Conservation (phyloP, 2,797 vertebrate genomes). For the Coccyzus lansbergi region DNA sequence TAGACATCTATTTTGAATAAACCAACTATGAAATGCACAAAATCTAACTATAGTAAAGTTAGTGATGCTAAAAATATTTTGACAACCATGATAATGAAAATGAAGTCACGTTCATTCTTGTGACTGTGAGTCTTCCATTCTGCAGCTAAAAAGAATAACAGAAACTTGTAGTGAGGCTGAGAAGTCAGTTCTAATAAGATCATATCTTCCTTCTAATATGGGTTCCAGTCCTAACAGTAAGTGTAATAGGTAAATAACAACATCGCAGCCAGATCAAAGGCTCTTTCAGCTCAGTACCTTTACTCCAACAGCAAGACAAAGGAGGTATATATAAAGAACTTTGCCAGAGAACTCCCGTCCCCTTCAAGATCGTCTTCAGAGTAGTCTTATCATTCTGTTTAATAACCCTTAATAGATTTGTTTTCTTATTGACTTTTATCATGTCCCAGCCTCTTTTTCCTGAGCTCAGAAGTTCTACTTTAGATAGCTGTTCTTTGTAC, state of each 20-base stretch:
- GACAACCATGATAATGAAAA: not conserved
- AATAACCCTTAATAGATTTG: not conserved
- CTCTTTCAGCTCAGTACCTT: not conserved
- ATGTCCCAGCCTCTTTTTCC: not conserved
- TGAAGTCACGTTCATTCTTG: not conserved
- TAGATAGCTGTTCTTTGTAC: not conserved
- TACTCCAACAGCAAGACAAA: not conserved
- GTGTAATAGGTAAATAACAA: not conserved
- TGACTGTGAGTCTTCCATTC: not conserved
- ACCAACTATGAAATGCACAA: not conserved
- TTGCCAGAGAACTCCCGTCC: fast-evolving
- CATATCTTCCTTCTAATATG: fast-evolving
- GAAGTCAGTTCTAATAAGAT: not conserved
- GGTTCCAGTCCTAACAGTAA: not conserved
- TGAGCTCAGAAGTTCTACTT: not conserved
- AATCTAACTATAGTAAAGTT: not conserved
- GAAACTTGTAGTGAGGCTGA: not conserved
- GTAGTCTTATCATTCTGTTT: not conserved
- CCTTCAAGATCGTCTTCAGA: not conserved
- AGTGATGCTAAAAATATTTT: not conserved
- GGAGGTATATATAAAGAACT: not conserved
- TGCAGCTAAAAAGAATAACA: not conserved
- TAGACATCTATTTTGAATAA: not conserved
- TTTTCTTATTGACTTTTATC: not conserved
- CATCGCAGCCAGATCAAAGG: not conserved